Base-by-base conservation (phyloP, 2,888 invertebrate species). In the Nemotelus pantherinus region DNA sequence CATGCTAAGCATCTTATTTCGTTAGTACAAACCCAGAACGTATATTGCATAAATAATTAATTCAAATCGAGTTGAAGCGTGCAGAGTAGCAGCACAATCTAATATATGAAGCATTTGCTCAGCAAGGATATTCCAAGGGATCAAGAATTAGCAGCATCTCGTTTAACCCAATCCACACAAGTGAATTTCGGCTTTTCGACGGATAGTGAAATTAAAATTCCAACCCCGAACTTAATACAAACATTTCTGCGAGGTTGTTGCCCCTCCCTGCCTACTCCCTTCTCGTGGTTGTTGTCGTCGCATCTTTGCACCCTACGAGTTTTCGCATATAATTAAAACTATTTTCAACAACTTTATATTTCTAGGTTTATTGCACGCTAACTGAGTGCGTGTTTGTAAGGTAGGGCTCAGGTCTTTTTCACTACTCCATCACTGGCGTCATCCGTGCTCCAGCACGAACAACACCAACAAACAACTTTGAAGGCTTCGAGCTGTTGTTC, bases 251-350 rank as follows among this genome's bases (percentile, higher is more conserved):
- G 25, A 25, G 3, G 50, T 43, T 39, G 48, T 63, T 68, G 3
- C 50, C 6, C 68, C 48, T 53, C 41, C 53, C 41, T 53, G 3
- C 50, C 10, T 63, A 7, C 25, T 43, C 1, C 25, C 58, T 58
- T 9, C 7, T 6, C 41, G 3, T 7, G 25, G 25, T 25, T 25
- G 25, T 25, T 25, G 25, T 25, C 25, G 25, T 25, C 25, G 25
- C 6, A 41, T 68, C 68, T 53, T 68, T 53, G 44, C 53, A 53
- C 39, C 68, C 41, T 50, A 68, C 25, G 25, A 48, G 53, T 68
- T 48, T 43, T 68, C 68, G 53, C 48, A 68, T 68, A 50, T 68
- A 68, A 68, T 68, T 68, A 68, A 68, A 68, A 68, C 68, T 68
- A 68, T 68, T 68, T 53, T 53, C 53, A 53, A 53, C 48, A 68